These are phyloP conservation scores for Neodiprion fabricii DNA, from an alignment of 1,140 invertebrate genomes.

Conservation along the genomic window DNA sequence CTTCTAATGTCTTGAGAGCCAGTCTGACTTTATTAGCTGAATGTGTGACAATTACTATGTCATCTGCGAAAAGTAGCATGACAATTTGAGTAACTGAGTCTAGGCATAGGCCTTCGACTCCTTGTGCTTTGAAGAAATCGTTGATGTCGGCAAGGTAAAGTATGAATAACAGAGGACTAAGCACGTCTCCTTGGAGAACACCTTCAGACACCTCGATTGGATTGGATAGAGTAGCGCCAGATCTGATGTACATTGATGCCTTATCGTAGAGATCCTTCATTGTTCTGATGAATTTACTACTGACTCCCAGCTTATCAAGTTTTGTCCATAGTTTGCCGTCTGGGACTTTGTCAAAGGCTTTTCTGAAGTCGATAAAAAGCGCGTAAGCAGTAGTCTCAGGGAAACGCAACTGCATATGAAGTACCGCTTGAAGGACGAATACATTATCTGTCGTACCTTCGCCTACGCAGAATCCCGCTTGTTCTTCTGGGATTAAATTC, in stretches of 20 bases:
- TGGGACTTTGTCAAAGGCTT: conserved; percentile 19
- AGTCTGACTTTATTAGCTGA: conserved; percentile 1
- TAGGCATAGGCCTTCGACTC: background rate
- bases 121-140: conserved; percentile 20
- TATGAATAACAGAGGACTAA: conserved; percentile 18
- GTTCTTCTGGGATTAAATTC: background rate
- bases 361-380: conserved; percentile 35
- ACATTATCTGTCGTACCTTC: background rate
- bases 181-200: conserved; percentile 17
- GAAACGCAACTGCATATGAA: background rate
- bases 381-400: background rate
- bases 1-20: background rate
- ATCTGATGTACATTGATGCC: background rate
- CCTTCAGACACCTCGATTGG: conserved; percentile 7
- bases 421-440: background rate
- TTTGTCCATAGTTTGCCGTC: conserved; percentile 13
- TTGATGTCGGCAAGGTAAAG: conserved; percentile 19
- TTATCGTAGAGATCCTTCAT: conserved; percentile 14
- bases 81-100: conserved; percentile 16
- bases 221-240: background rate
- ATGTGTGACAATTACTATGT: conserved; percentile 3
- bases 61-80: conserved; percentile 18
- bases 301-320: conserved; percentile 8
- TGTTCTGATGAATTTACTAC: conserved; percentile 15
- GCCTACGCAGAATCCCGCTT: background rate